phyloP scores from a whole-genome alignment of 23 tunicate species.

The Ciona savignyi region DNA sequence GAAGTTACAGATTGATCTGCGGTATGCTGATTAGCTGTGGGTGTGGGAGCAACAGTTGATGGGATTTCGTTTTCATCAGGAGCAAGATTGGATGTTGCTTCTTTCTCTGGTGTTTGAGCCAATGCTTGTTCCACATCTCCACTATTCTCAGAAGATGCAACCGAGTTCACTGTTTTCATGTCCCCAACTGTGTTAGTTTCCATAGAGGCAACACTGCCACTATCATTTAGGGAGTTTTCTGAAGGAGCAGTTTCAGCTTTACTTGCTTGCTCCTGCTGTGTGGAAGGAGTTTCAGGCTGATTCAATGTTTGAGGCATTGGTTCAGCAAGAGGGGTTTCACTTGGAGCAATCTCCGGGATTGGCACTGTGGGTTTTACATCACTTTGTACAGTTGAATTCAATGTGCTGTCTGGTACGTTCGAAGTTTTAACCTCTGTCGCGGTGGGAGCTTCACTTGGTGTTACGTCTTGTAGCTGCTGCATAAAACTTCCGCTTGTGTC shows the following conservation, averaged over 20 bases:
- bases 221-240: neutral
- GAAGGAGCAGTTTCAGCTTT: neutral
- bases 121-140: neutral
- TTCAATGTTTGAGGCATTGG: neutral
- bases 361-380: neutral
- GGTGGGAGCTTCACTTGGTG: constrained; percentile 13
- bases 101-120: neutral
- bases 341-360: neutral
- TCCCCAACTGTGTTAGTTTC: neutral
- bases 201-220: neutral
- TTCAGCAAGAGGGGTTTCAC: neutral
- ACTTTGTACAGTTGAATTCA: neutral
- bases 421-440: neutral
- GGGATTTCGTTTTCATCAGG: neutral
- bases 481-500: constrained; percentile 62
- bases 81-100: neutral
- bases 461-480: constrained; percentile 71
- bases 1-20: neutral
- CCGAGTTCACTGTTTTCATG: neutral
- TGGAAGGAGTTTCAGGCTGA: neutral
- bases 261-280: neutral
- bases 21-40: neutral
- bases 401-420: neutral
- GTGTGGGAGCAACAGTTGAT: neutral
- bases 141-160: neutral